Evolutionary conservation across 2,113 vertebrate genomes (phyloP), one percentile per base, ranked within the genome.

Genomic region (Pseudolaguvia tuberculata): DNA sequence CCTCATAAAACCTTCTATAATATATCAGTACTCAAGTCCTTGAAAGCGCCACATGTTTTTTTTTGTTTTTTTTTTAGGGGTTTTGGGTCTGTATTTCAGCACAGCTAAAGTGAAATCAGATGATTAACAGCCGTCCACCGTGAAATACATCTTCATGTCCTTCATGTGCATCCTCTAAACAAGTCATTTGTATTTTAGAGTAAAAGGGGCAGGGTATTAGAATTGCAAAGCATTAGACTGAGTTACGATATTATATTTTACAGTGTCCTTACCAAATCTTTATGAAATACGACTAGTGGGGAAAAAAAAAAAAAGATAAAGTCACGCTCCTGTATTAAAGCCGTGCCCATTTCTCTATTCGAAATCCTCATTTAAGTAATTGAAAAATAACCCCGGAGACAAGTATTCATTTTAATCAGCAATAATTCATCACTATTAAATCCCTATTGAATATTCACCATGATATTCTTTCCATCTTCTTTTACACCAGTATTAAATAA

Each of bases 121-220:
- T 85, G 15, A 87, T 79, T 88, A 90, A 90, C 79, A 81, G 87
- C 80, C 78, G 59, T 81, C 88, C 76, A 87, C 80, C 78, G 84
- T 81, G 81, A 81, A 88, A 87, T 88, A 85, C 39, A 42, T 42
- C 83, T 76, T 86, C 87, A 86, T 73, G 57, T 35, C 81, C 83
- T 84, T 78, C 85, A 84, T 83, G 79, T 72, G 88, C 84, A 89
- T 55, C 55, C 50, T 79, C 66, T 56, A 76, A 81, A 74, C 56
- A 78, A 79, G 76, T 78, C 87, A 67, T 81, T 79, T 83, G 85
- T 84, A 74, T 79, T 75, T 86, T 85, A 66, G 86, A 81, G 74
- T 75, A 65, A 86, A 73, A 0, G 72, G 79, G 79, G 48, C 29
- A 56, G 2, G 23, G 78, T 81, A 91, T 88, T 84, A 88, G 85